These are phyloP conservation scores for Plutomurus gul DNA, from an alignment of 1,140 invertebrate genomes.

Conservation along the genomic window DNA sequence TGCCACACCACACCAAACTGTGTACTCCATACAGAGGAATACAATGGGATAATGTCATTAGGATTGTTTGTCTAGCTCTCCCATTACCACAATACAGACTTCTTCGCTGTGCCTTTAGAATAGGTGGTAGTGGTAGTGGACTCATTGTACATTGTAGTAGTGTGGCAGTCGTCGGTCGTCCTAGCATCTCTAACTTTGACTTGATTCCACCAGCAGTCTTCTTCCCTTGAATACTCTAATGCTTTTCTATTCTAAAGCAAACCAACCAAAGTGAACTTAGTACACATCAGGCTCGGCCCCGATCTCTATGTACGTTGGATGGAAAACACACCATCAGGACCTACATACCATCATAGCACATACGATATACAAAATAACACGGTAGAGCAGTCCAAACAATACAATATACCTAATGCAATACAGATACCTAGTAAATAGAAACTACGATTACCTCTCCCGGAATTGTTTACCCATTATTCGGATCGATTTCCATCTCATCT, in stretches of 20 bases:
- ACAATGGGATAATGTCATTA: conserved; percentile 52
- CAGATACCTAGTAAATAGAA: not conserved
- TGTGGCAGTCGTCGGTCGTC: too few relatives aligned
- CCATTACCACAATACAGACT: not conserved
- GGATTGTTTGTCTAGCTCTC: conserved; percentile 44
- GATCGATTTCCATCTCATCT: conserved; percentile 41
- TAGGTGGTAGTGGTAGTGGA: too few relatives aligned
- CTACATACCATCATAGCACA: not conserved
- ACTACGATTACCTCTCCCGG: conserved; percentile 23
- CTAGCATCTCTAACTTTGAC: conserved; percentile 16
- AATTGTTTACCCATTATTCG: conserved; percentile 48
- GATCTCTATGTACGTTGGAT: too few relatives aligned
- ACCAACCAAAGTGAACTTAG: not conserved
- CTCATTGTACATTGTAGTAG: too few relatives aligned
- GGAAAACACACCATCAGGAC: not conserved
- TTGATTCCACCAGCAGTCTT: not conserved
- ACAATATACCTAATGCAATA: too few relatives aligned
- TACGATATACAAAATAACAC: not conserved
- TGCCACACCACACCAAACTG: not conserved
- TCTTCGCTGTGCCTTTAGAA: too few relatives aligned
- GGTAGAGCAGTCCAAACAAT: too few relatives aligned
- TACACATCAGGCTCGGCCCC: too few relatives aligned
- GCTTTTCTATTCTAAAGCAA: not conserved
- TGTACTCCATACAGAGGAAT: not conserved
- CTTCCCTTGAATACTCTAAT: not conserved